Conservation (phyloP, 1,140 invertebrate genomes). For the Drosophila fuyamai region DNA sequence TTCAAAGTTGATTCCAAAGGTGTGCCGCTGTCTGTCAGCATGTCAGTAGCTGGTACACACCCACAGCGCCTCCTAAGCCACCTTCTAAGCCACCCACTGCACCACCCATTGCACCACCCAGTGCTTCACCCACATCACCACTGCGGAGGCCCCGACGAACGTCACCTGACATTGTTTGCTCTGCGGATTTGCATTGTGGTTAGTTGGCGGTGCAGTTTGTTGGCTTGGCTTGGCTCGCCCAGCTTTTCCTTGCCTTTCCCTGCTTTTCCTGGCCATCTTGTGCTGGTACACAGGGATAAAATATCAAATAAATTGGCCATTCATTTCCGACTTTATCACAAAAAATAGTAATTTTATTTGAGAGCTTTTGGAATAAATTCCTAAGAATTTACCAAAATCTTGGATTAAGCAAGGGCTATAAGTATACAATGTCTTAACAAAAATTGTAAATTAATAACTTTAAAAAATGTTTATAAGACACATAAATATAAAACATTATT, state of each 20-base stretch:
- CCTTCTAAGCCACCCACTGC: conserved; percentile 5
- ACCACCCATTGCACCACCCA: conserved; percentile 10
- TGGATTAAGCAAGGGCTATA: no score
- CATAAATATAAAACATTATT: no score
- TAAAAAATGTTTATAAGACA: no score
- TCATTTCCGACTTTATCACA: background rate
- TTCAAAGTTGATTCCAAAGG: conserved; percentile 71
- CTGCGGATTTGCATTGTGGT: conserved; percentile 82
- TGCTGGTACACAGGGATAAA: conserved; percentile 8
- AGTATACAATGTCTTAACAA: no score
- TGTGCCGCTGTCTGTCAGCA: conserved; percentile 72
- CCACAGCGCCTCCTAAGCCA: background rate
- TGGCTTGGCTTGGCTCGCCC: conserved; percentile 44
- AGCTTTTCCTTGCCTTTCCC: conserved; percentile 10
- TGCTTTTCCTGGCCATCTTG: conserved; percentile 2
- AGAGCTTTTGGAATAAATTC: no score
- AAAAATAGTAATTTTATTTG: background rate
- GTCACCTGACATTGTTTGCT: conserved; percentile 82
- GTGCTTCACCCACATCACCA: conserved; percentile 29
- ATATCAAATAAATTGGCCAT: no score
- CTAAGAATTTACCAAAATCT: no score
- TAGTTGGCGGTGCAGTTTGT: conserved; percentile 74
- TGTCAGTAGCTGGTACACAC: conserved; percentile 61
- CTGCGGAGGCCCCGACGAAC: conserved; percentile 35
- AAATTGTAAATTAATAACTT: no score